Evolutionary conservation across 2,888 invertebrate species (phyloP), one percentile per base, ranked within the genome.

Genomic region (Seira ritae): DNA sequence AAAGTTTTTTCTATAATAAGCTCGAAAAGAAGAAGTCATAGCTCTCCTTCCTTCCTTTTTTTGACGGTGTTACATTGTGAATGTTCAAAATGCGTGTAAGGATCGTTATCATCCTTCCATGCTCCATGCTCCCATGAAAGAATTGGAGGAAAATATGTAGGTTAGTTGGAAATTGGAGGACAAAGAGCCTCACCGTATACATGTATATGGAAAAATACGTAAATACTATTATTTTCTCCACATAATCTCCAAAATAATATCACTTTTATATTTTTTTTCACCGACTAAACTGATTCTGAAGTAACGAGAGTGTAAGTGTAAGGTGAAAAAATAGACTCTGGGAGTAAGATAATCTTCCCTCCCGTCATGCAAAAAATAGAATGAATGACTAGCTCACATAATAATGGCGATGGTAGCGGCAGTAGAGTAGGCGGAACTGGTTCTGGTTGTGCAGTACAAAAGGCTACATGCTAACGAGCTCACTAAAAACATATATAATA

Each of bases 321-420:
- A n/a, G 55, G 55, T n/a, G 42, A 8, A 55, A 12, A 17, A n/a
- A 55, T 17, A n/a, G 6, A 8, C 55, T 55, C 55, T n/a, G 20
- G 22, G 62, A 20, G 22, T 20, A 15, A 62, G 62, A n/a, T 62
- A 73, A 73, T 73, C 73, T 73, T 60, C 62, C 10, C 31, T 60
- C 62, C 10, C 31, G 73, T 62, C 73, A 62, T 62, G 23, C 71
- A 73, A 73, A 20, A 62, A 62, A n/a, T n/a, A 62, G n/a, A 67
- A 67, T 73, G 62, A 60, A 73, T 62, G 78, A 78, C 62, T 70
- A 78, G 55, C 19, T 15, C 10, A 24, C 22, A 70, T 46, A 55
- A 20, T 55, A 72, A 72, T 72, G 62, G 62, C 22, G 62, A 62
- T 20, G 62, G 62, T 4, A 62, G n/a, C n/a, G n/a, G n/a, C n/a